These are phyloP conservation scores for Phrynocephalus versicolor DNA, from an alignment of 2,113 vertebrate species.

Conservation along the genomic window DNA sequence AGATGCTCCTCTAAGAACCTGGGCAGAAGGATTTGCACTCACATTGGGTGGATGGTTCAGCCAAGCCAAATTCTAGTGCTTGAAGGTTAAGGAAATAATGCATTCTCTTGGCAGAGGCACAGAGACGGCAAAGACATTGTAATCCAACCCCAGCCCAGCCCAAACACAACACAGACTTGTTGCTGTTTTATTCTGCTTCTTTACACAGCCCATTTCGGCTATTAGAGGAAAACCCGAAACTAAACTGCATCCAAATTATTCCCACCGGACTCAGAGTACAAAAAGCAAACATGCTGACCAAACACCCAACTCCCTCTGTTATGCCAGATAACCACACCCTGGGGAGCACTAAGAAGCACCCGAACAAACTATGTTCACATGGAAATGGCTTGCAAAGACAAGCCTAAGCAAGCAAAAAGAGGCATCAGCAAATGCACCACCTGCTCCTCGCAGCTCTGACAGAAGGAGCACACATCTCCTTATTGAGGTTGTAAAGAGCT, in stretches of 20 bases:
- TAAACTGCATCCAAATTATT: conserved; percentile 46
- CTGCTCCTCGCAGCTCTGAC: conserved; percentile 44
- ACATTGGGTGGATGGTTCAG: neutral
- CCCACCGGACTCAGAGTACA: conserved; percentile 10
- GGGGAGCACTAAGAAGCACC: conserved; percentile 37
- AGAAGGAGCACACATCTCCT: neutral
- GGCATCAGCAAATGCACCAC: conserved; percentile 49
- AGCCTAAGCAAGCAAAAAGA: conserved; percentile 51
- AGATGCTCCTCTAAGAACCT: neutral
- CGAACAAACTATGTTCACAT: conserved; percentile 29
- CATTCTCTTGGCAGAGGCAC: conserved; percentile 9
- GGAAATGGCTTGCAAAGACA: conserved; percentile 45
- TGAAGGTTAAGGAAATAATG: conserved; percentile 6
- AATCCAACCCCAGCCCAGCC: conserved; percentile 41
- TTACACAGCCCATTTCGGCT: conserved; percentile 57
- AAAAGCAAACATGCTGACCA: neutral
- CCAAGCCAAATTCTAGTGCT: neutral
- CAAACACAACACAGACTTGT: conserved; percentile 58
- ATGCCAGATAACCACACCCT: conserved; percentile 44
- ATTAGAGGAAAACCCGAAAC: conserved; percentile 61
- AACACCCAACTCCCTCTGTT: conserved; percentile 33
- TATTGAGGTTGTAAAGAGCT: too few species aligned
- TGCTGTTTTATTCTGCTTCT: conserved; percentile 57
- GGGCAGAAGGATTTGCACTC: neutral
- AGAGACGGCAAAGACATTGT: conserved; percentile 30